A percentile compares a stretch with the other conserved stretches of the same genome.
Conservation (phyloP, 2,888 invertebrate genomes). For the Metopia argyrocephala region DNA sequence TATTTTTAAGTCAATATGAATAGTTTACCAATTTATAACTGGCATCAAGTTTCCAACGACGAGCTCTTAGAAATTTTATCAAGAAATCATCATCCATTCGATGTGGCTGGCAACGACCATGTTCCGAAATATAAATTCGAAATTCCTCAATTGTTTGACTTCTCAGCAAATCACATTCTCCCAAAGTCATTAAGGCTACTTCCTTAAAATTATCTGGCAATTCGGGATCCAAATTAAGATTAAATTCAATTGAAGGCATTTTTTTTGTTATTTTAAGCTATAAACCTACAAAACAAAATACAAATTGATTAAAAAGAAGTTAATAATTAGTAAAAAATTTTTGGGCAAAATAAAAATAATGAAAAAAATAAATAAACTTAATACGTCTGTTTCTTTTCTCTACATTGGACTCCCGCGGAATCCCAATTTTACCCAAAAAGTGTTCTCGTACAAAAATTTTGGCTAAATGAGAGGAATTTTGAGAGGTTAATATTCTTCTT, state of each 20-base stretch:
- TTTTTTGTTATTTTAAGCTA: constrained; percentile 26
- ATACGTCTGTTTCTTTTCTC: too few species aligned
- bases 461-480: too few species aligned
- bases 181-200: constrained; percentile 82
- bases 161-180: constrained; percentile 85
- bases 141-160: constrained; percentile 85
- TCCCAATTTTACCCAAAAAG: too few species aligned
- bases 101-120: constrained; percentile 86
- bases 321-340: too few species aligned
- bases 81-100: constrained; percentile 88
- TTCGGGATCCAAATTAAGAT: constrained; percentile 83
- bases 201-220: constrained; percentile 84
- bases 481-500: too few species aligned
- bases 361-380: too few species aligned
- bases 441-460: too few species aligned
- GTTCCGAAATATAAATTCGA: constrained; percentile 87
- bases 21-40: constrained; percentile 86
- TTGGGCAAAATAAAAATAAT: too few species aligned
- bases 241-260: constrained; percentile 73
- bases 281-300: background rate
- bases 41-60: constrained; percentile 84
- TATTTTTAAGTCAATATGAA: background rate
- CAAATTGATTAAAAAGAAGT: too few species aligned
- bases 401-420: too few species aligned
- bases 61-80: constrained; percentile 86